Evolutionary conservation across 2,113 vertebrate genomes (phyloP), one percentile per base, ranked within the genome.

Genomic region (Campylorhamphus procurvoides): DNA sequence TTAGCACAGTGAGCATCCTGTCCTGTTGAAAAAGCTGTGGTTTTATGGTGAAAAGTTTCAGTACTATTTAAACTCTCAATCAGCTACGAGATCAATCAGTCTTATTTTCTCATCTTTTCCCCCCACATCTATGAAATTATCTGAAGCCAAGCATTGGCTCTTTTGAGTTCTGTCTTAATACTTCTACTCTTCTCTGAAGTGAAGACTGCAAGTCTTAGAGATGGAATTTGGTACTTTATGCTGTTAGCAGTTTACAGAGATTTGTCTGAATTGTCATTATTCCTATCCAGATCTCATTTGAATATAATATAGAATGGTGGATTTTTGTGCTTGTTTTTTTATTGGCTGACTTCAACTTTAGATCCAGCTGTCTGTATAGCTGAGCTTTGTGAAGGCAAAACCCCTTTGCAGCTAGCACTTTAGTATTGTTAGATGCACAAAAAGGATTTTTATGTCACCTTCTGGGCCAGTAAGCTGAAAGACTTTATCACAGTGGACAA

Each of bases 51-150:
- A 47, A 89, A 83, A 37, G 6, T 35, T 87, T 88, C 39, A 28
- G 12, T 47, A 11, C 29, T 71, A 8, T 40, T 78, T 60, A 82
- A 71, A 14, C 5, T 33, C 39, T 66, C 17, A 33, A 6, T 49
- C 25, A 49, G 4, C 12, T 62, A 40, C 9, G 33, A 74, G 31
- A 81, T 74, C 24, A 42, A 28, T 1, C 7, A 35, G 29, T 28
- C 35, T 62, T 75, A 16, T 40, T 49, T 86, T 35, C 8, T 25
- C 3, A 1, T 6, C 14, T 25, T 8, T 12, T 1, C 2, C 6
- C 4, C 7, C 8, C 13, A 10, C 14, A 9, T 40, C 58, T 28
- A 25, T 44, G 25, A 9, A 74, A 56, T 53, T 49, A 31, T 37
- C 33, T 52, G 52, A 93, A 87, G 12, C 3, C 6, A 35, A 81